Evolutionary conservation across 2,113 vertebrate genomes (phyloP).

Genomic region (Ictalurus furcatus): DNA sequence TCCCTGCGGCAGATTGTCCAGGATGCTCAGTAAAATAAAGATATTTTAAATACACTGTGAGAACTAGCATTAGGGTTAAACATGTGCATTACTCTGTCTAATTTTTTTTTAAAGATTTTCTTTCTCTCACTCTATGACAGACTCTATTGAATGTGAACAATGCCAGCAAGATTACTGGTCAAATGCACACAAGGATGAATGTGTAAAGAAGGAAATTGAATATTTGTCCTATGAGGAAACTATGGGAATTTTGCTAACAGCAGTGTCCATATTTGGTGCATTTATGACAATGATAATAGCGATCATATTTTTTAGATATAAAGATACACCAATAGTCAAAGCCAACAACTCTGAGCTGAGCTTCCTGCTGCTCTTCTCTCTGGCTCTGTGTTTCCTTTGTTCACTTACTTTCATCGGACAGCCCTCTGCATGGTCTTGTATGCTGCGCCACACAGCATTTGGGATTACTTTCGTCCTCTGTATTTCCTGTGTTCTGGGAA

Average conservation of each 20-base stretch:
- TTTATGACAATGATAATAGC: not conserved
- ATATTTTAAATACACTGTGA: not conserved
- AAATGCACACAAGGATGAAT: constrained; percentile 61
- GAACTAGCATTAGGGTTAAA: not conserved
- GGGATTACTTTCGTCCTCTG: not conserved
- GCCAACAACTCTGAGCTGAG: not conserved
- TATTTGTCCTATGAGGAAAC: constrained; percentile 66
- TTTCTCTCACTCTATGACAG: constrained; percentile 48
- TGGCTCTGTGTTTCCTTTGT: constrained; percentile 3
- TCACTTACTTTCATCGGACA: constrained; percentile 4
- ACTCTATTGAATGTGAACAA: constrained; percentile 63
- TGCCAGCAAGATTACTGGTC: constrained; percentile 70
- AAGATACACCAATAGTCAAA: constrained; percentile 5
- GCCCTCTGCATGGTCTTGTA: not conserved
- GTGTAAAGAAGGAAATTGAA: constrained; percentile 64
- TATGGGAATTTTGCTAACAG: constrained; percentile 65
- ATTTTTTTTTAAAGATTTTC: not conserved
- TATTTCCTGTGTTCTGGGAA: not conserved
- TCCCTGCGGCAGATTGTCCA: not conserved
- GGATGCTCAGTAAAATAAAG: not conserved
- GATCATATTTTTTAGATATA: constrained; percentile 9
- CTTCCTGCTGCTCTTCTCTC: not conserved
- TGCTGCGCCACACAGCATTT: not conserved
- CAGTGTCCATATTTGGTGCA: constrained; percentile 45
- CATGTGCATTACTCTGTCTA: not conserved